A percentile compares a stretch with the other conserved stretches of the same genome.
Conservation (phyloP, 2,113 vertebrate genomes). For the Ammodytes dubius region DNA sequence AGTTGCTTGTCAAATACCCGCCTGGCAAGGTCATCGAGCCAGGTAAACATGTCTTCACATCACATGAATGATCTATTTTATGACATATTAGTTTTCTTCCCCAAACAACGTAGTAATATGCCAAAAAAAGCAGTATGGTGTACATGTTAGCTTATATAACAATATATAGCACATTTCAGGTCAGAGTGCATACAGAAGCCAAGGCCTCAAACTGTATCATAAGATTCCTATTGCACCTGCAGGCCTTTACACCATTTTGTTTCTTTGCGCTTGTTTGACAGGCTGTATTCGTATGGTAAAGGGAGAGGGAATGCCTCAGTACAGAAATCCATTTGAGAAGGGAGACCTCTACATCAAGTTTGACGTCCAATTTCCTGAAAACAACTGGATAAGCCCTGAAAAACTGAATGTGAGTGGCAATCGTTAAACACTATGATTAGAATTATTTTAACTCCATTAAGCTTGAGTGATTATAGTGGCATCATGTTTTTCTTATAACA, state of each 20-base stretch:
- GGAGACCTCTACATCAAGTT: conserved; percentile 98
- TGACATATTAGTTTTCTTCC: neutral
- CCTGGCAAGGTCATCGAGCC: conserved; percentile 98
- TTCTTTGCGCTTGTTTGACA: conserved; percentile 63
- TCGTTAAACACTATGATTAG: neutral
- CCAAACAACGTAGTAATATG: neutral
- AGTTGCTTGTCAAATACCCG: conserved; percentile 97
- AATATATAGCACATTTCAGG: neutral
- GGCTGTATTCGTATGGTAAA: conserved; percentile 93
- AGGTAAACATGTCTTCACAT: conserved; percentile 80
- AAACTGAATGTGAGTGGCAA: conserved; percentile 92
- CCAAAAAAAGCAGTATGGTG: neutral
- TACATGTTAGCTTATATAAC: neutral
- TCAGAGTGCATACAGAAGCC: neutral
- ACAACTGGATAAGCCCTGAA: conserved; percentile 98
- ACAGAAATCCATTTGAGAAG: conserved; percentile 98
- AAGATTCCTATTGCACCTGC: conserved; percentile 9
- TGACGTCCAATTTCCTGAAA: conserved; percentile 97
- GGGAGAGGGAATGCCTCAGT: conserved; percentile 98
- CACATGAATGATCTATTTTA: neutral
- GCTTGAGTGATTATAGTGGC: neutral
- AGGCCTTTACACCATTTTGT: neutral
- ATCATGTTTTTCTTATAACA: neutral
- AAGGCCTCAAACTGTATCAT: neutral
- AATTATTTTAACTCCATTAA: neutral